Percentiles rank a stretch among this genome's conserved stretches.
phyloP scores from a whole-genome alignment of 2,888 invertebrate genomes.

The Rambutsinella grinnellia region DNA sequence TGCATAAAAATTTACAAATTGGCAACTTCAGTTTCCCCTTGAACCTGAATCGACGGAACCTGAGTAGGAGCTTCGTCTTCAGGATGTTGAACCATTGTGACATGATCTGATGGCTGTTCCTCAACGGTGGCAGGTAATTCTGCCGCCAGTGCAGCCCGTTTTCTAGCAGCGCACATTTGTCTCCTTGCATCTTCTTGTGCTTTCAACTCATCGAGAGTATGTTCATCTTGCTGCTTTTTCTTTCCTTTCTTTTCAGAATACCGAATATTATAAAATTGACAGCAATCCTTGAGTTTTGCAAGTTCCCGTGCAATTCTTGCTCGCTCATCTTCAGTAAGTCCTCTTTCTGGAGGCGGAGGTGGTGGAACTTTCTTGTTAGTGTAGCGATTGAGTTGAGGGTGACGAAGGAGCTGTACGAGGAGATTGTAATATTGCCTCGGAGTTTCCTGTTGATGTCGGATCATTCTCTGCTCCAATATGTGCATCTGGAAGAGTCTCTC shows the following conservation, averaged over 20 bases:
- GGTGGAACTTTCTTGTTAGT: slow-evolving; percentile 58
- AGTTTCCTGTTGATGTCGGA: slow-evolving; percentile 75
- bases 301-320: slow-evolving; percentile 31
- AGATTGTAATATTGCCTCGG: slow-evolving; percentile 66
- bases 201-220: no score
- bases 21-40: no score
- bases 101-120: no score
- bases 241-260: slow-evolving; percentile 13
- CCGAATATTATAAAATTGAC: slow-evolving; percentile 48
- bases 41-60: no score
- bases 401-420: slow-evolving; percentile 55
- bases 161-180: no score
- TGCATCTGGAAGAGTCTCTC: slow-evolving; percentile 72
- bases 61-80: no score
- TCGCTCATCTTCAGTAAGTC: slow-evolving; percentile 40
- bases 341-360: slow-evolving; percentile 23
- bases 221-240: no score
- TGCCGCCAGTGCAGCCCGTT: no score
- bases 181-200: no score
- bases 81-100: no score
- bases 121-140: no score
- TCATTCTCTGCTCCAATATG: slow-evolving; percentile 75
- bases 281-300: slow-evolving; percentile 52
- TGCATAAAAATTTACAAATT: no score
- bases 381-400: slow-evolving; percentile 62